These are phyloP conservation scores for Lasaia peninsularis DNA, from an alignment of 1,140 invertebrate species.

Conservation along the genomic window DNA sequence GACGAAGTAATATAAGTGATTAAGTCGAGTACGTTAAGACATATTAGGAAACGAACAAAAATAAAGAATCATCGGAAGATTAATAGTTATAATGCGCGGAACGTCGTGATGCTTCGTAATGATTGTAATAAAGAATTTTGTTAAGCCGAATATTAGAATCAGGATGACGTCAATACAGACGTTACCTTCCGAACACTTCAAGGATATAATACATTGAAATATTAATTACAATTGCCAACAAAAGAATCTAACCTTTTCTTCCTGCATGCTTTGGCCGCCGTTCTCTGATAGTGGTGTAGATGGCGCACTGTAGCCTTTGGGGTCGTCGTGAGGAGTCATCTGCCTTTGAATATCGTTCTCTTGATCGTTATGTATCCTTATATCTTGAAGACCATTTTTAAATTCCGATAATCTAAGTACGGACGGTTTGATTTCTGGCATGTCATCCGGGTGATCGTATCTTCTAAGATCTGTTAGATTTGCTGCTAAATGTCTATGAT, in stretches of 20 bases:
- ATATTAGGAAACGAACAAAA: slow-evolving; percentile 38
- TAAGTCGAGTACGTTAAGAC: slow-evolving; percentile 8
- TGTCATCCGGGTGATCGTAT: slow-evolving; percentile 74
- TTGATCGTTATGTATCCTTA: slow-evolving; percentile 59
- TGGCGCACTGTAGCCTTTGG: slow-evolving; percentile 78
- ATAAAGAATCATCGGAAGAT: slow-evolving; percentile 46
- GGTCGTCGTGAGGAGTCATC: slow-evolving; percentile 67
- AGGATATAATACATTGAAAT: slow-evolving; percentile 33
- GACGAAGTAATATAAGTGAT: background rate
- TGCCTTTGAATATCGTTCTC: slow-evolving; percentile 68
- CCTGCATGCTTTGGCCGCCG: slow-evolving; percentile 77
- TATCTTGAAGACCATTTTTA: slow-evolving; percentile 70
- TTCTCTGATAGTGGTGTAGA: slow-evolving; percentile 81
- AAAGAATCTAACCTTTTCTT: slow-evolving; percentile 78
- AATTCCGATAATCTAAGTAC: slow-evolving; percentile 73
- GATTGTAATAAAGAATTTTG: slow-evolving; percentile 56
- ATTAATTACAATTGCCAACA: slow-evolving; percentile 28
- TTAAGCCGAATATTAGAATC: slow-evolving; percentile 47
- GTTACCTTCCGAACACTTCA: slow-evolving; percentile 59
- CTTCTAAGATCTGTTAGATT: slow-evolving; percentile 74
- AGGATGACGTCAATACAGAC: slow-evolving; percentile 45
- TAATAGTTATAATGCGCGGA: slow-evolving; percentile 55
- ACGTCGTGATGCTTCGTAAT: slow-evolving; percentile 55
- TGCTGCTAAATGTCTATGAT: slow-evolving; percentile 68
- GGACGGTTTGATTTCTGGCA: slow-evolving; percentile 77